A percentile compares a stretch with the other conserved stretches of the same genome.
Evolutionary conservation across 2,797 vertebrate genomes (phyloP).

Genomic region (Microctenopoma stevenorrisi): DNA sequence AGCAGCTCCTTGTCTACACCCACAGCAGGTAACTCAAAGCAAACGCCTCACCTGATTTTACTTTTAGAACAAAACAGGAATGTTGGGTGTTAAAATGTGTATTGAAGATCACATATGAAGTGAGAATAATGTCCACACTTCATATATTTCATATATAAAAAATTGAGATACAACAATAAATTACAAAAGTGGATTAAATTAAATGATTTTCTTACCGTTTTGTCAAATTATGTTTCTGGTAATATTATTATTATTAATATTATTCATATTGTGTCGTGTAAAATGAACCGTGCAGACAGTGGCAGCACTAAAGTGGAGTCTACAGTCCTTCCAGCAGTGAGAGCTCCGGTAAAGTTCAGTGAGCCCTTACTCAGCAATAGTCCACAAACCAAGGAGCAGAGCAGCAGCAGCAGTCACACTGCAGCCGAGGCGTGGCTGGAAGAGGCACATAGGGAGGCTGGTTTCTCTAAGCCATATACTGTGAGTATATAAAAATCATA

Average conservation of each 20-base stretch:
- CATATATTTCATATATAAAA: not conserved
- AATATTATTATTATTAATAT: no score
- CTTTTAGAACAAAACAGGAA: not conserved
- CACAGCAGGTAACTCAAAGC: slow-evolving; percentile 56
- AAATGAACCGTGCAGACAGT: slow-evolving; percentile 67
- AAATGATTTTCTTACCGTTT: not conserved
- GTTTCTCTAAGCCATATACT: slow-evolving; percentile 80
- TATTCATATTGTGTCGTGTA: not conserved
- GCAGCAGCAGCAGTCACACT: slow-evolving; percentile 68
- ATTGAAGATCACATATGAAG: not conserved
- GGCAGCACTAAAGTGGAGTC: slow-evolving; percentile 57
- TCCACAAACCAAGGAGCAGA: slow-evolving; percentile 57
- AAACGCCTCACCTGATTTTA: not conserved
- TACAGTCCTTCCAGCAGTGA: slow-evolving; percentile 77
- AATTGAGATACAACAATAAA: not conserved
- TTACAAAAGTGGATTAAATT: not conserved
- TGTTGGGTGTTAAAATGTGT: not conserved
- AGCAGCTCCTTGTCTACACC: slow-evolving; percentile 48
- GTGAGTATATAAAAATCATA: slow-evolving; percentile 81
- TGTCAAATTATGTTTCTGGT: no score
- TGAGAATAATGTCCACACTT: not conserved
- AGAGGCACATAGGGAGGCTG: slow-evolving; percentile 84
- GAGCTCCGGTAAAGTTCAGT: slow-evolving; percentile 67
- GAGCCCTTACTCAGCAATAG: slow-evolving; percentile 52
- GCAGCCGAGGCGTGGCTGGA: slow-evolving; percentile 83